Conservation (phyloP, 1,140 invertebrate species). For the Aphelenchoides besseyi region DNA sequence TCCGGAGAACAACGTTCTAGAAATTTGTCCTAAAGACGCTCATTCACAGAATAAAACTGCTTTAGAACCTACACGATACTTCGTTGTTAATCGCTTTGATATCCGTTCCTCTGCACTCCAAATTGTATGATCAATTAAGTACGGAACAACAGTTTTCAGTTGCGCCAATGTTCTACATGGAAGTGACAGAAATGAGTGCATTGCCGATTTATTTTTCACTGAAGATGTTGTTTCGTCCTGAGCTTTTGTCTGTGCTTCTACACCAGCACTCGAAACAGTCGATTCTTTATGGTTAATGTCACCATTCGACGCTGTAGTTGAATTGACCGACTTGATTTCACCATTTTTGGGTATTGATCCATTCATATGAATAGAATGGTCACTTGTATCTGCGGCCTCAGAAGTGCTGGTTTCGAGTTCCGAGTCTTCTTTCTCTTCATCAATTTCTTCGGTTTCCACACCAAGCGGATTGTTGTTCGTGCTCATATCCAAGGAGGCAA, state of each 20-base stretch:
- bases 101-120: conserved; percentile 39
- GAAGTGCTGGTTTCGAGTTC: neutral
- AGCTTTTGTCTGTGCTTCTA: no score
- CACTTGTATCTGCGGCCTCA: neutral
- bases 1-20: conserved; percentile 40
- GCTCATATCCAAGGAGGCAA: conserved; percentile 1
- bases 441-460: neutral
- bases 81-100: conserved; percentile 32
- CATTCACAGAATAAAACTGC: conserved; percentile 3
- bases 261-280: no score
- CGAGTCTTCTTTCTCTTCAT: neutral
- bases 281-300: neutral
- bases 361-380: no score
- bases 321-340: neutral
- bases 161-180: conserved; percentile 36
- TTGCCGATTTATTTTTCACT: no score
- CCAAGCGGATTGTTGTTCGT: conserved; percentile 6
- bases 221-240: no score
- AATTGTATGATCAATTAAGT: conserved; percentile 37
- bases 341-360: no score
- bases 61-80: conserved; percentile 38
- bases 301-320: neutral
- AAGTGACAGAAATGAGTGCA: conserved; percentile 67
- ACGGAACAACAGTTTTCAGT: conserved; percentile 24
- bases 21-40: conserved; percentile 27